A percentile compares a stretch with the other conserved stretches of the same genome.
Conservation (phyloP, 2,888 invertebrate genomes). For the Lumbricus terrestris region DNA sequence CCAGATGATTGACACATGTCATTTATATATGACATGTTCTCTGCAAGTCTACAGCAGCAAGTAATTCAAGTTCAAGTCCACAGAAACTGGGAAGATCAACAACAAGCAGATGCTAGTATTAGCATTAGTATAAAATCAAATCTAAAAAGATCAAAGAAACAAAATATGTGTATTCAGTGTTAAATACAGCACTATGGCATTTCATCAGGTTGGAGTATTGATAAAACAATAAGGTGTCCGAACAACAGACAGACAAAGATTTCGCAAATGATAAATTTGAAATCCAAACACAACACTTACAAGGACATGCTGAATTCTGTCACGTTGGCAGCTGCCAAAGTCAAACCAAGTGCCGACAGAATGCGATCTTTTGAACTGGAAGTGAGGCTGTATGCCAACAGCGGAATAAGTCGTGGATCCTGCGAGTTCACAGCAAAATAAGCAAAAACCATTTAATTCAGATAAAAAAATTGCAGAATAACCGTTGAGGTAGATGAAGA, state of each 20-base stretch:
- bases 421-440: background rate
- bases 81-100: background rate
- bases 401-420: background rate
- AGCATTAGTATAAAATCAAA: too few species aligned
- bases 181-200: background rate
- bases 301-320: background rate
- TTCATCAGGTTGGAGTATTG: background rate
- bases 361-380: background rate
- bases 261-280: background rate
- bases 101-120: background rate
- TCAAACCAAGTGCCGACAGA: background rate
- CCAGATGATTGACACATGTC: background rate
- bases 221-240: background rate
- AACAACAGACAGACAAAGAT: background rate
- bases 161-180: too few species aligned
- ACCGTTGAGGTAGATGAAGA: too few species aligned
- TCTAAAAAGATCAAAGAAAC: too few species aligned
- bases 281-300: background rate
- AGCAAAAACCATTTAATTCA: background rate
- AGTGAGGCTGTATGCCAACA: constrained; percentile 6
- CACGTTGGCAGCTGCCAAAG: background rate
- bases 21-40: background rate
- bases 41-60: background rate
- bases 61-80: background rate
- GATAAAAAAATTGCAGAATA: too few species aligned